A percentile compares a stretch with the other conserved stretches of the same genome.
phyloP scores from a whole-genome alignment of 2,113 vertebrate genomes.

The Talpa occidentalis region DNA sequence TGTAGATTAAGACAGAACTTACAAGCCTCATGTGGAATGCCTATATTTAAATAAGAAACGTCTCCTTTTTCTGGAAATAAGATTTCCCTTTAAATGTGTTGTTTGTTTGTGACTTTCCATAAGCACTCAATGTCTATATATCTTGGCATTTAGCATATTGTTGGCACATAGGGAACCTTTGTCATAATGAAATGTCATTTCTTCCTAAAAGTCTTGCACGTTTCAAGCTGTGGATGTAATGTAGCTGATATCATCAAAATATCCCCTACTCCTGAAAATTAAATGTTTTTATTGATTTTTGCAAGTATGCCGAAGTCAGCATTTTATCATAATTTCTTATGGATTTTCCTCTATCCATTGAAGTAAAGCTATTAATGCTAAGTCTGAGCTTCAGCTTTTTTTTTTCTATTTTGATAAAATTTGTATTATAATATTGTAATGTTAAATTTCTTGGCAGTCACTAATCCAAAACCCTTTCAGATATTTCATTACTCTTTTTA shows the following conservation, averaged over 20 bases:
- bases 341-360: slow-evolving; percentile 69
- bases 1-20: slow-evolving; percentile 80
- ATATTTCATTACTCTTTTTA: slow-evolving; percentile 41
- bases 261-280: slow-evolving; percentile 67
- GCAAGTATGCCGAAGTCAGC: slow-evolving; percentile 71
- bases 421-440: slow-evolving; percentile 50
- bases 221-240: slow-evolving; percentile 67
- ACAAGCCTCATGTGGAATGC: slow-evolving; percentile 73
- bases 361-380: slow-evolving; percentile 78
- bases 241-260: slow-evolving; percentile 73
- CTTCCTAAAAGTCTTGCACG: slow-evolving; percentile 52
- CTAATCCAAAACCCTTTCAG: slow-evolving; percentile 60
- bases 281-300: slow-evolving; percentile 78
- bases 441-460: slow-evolving; percentile 38
- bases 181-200: slow-evolving; percentile 61
- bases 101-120: slow-evolving; percentile 53
- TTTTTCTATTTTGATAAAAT: slow-evolving; percentile 48
- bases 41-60: slow-evolving; percentile 78
- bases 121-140: neutral
- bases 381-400: slow-evolving; percentile 41
- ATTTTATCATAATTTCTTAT: slow-evolving; percentile 71
- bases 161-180: slow-evolving; percentile 46
- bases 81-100: slow-evolving; percentile 55
- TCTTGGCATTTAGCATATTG: slow-evolving; percentile 23
- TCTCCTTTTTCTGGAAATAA: slow-evolving; percentile 68